Evolutionary conservation across 2,113 vertebrate species (phyloP).

Genomic region (Meleagris gallopavo): DNA sequence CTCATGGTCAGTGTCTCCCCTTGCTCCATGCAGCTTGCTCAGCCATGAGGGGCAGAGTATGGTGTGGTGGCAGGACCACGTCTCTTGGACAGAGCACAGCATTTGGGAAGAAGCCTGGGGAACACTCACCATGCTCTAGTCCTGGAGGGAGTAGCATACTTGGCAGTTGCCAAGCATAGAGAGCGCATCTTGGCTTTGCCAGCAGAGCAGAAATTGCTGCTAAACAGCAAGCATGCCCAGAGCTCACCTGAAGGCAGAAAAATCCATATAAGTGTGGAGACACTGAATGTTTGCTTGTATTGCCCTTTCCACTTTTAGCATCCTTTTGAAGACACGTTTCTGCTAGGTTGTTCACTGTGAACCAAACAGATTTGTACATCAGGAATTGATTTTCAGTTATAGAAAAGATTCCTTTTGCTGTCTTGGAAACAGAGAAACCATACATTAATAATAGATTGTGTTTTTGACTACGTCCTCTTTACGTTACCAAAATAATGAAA

Average conservation of each 20-base stretch:
- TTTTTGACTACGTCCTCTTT: neutral
- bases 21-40: neutral
- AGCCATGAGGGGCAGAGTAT: neutral
- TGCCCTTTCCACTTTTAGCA: neutral
- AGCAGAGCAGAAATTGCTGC: neutral
- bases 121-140: accelerated
- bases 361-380: neutral
- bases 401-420: neutral
- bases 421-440: neutral
- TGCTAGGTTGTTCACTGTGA: neutral
- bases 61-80: accelerated
- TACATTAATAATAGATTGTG: neutral
- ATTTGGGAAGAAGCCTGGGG: neutral
- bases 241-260: constrained; percentile 6
- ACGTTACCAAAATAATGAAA: neutral
- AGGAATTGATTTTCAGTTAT: neutral
- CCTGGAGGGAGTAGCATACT: accelerated
- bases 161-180: neutral
- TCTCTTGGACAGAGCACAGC: neutral
- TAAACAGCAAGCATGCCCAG: neutral
- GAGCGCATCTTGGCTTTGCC: neutral
- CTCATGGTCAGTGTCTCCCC: neutral
- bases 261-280: neutral
- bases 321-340: neutral
- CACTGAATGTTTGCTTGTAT: neutral